Evolutionary conservation across 2,113 vertebrate genomes (phyloP), one percentile per base, ranked within the genome.

Genomic region (Ceratotherium simum): DNA sequence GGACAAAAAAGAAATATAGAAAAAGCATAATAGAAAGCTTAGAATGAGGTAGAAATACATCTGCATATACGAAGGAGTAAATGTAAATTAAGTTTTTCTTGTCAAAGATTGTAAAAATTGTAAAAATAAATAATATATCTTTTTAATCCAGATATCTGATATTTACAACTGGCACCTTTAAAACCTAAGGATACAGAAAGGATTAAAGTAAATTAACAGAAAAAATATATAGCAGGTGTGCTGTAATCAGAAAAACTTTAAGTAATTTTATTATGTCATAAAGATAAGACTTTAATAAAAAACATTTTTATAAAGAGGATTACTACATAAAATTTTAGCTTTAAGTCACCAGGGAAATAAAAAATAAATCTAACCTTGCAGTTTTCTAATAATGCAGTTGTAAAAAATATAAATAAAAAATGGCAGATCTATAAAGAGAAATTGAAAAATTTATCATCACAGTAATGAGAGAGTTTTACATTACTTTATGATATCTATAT

Each of bases 331-430:
- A 76, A 90, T n/a, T 78, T 51, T 17, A 90, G 46, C 14, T 58
- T 90, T 81, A n/a, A 80, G 65, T 76, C 21, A 81, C 46, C 8
- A 48, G 48, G 10, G 18, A 93, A 86, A 81, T 46, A 51, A 76
- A 56, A 76, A 56, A 76, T 90, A 58, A 39, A 60, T 64, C 8
- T 60, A 36, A 83, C 16, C 25, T 84, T 58, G 8, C 7, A 51
- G 4, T 2, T 69, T 88, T 10, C 84, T 95, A 80, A 46, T 76
- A 89, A 54, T 85, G 6, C 69, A 54, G 13, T 36, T 88, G 27
- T 5, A 93, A 95, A 78, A 88, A 48, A 29, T 21, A 39, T 25
- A 89, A 65, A 42, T 72, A 46, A 39, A 82, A 95, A 97, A 31
- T 73, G n/a, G 7, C 10, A 65, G 7, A 29, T 46, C n/a, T 12